Base-by-base conservation (phyloP, 1,140 invertebrate species). In the Anastrepha ludens region DNA sequence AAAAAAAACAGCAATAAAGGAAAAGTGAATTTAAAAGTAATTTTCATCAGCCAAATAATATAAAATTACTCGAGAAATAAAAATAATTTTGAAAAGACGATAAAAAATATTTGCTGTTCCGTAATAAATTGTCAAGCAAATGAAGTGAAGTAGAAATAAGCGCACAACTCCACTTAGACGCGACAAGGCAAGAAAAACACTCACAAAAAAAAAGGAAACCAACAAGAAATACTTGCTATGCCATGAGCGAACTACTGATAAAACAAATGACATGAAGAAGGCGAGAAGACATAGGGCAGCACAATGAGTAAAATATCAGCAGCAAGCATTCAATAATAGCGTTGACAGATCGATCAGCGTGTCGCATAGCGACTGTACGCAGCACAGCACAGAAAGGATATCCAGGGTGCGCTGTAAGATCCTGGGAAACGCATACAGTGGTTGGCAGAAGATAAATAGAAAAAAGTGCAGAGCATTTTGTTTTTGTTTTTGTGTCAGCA, bases 301-400 rank as follows among this genome's bases (percentile, higher is more conserved):
- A 44, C 0, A 47, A 29, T 74, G 67, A 74, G 67, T 74, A 47
- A 74, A 74, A 74, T 74, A 74, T 74, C 67, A 47, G 67, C 67
- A 74, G 17, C 67, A 39, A 74, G 67, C 67, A 74, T 47, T 74
- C 67, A 74, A 74, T 74, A 74, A 74, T 13, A 47, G 67, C 67
- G 67, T 74, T 74, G 67, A 74, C 67, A 74, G 67, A 74, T 74
- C 67, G 67, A 74, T 74, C 67, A 74, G 67, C 67, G 5, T 74
- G 41, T 74, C 41, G 67, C 67, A 15, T 4, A 74, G 67, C 67
- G 41, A 47, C 65, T 67, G 65, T 15, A 41, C 65, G 3, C 65
- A 67, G 13, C 13, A 67, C 65, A 67, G 29, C 67, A 39, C 39
- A 74, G 39, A 74, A 74, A 74, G 67, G 67, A 74, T 41, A 74